These are phyloP conservation scores for Emydura subglobosa DNA, from an alignment of 2,113 vertebrate genomes.

Conservation along the genomic window DNA sequence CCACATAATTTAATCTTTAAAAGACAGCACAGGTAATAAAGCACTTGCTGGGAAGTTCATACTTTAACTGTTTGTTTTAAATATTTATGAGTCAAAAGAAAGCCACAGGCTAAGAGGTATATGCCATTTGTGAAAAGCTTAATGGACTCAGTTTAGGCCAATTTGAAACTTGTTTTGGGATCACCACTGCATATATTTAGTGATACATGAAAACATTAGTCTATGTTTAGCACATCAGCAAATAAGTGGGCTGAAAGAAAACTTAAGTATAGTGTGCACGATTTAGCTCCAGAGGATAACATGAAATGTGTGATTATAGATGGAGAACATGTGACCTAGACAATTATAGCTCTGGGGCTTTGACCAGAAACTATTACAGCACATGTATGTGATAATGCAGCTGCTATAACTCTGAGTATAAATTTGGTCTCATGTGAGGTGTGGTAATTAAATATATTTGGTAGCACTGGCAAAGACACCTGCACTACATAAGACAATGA, in stretches of 20 bases:
- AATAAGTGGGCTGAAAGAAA: conserved; percentile 71
- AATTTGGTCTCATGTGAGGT: conserved; percentile 38
- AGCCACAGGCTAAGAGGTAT: conserved; percentile 57
- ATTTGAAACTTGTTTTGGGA: conserved; percentile 70
- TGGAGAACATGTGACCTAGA: conserved; percentile 40
- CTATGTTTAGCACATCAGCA: conserved; percentile 56
- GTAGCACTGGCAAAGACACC: conserved; percentile 55
- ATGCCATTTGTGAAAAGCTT: conserved; percentile 63
- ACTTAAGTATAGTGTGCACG: conserved; percentile 44
- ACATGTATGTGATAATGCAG: conserved; percentile 49
- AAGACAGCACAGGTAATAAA: conserved; percentile 49
- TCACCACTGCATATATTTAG: conserved; percentile 58
- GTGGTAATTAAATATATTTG: conserved; percentile 54
- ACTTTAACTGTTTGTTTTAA: conserved; percentile 66
- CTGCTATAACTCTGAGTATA: conserved; percentile 59
- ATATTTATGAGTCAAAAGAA: conserved; percentile 69
- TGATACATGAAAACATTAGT: conserved; percentile 71
- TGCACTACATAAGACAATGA: conserved; percentile 38
- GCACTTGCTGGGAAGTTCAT: conserved; percentile 63
- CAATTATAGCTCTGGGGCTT: conserved; percentile 51
- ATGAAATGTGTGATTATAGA: conserved; percentile 63
- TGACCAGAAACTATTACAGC: conserved; percentile 55
- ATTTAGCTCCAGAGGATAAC: conserved; percentile 61
- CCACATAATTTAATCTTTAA: conserved; percentile 41
- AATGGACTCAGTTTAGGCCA: conserved; percentile 65